Percentiles rank a stretch among this genome's conserved stretches.
Evolutionary conservation across 2,888 invertebrate genomes (phyloP).

Genomic region (Muschampia plurimacula): DNA sequence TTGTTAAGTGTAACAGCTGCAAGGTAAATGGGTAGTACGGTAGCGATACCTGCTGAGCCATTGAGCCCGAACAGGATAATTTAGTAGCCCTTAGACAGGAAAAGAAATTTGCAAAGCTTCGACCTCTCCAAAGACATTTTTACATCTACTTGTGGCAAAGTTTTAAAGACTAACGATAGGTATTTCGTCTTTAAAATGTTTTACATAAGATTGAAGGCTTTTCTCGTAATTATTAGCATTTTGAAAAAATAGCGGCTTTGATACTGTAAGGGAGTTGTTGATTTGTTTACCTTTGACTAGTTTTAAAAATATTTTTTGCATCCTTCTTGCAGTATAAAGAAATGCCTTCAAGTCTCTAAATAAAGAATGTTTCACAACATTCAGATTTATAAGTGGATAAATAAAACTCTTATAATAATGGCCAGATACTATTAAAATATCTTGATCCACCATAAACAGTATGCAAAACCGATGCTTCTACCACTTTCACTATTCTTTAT

Average conservation of each 20-base stretch:
- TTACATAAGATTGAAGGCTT: not conserved
- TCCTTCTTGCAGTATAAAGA: not conserved
- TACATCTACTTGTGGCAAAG: not conserved
- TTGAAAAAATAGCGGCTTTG: not conserved
- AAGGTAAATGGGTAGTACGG: constrained; percentile 52
- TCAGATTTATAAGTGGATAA: not conserved
- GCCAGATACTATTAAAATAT: too few relatives aligned
- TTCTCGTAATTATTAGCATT: not conserved
- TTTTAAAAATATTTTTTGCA: not conserved
- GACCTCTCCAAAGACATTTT: not conserved
- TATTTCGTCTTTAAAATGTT: not conserved
- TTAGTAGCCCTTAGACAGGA: constrained; percentile 40
- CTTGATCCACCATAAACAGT: too few relatives aligned
- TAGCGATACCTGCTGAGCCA: constrained; percentile 71
- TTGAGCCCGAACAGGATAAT: constrained; percentile 49
- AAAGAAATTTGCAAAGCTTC: constrained; percentile 4
- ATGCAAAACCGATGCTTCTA: too few relatives aligned
- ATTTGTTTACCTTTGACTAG: not conserved
- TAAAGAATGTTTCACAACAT: not conserved
- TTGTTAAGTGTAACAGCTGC: constrained; percentile 81
- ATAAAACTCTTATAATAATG: not conserved
- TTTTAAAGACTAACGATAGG: not conserved
- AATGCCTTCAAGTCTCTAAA: not conserved
- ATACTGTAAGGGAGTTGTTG: not conserved
- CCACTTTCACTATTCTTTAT: too few relatives aligned